Evolutionary conservation across 2,888 invertebrate species (phyloP), one percentile per base, ranked within the genome.

Genomic region (Beris morrisii): DNA sequence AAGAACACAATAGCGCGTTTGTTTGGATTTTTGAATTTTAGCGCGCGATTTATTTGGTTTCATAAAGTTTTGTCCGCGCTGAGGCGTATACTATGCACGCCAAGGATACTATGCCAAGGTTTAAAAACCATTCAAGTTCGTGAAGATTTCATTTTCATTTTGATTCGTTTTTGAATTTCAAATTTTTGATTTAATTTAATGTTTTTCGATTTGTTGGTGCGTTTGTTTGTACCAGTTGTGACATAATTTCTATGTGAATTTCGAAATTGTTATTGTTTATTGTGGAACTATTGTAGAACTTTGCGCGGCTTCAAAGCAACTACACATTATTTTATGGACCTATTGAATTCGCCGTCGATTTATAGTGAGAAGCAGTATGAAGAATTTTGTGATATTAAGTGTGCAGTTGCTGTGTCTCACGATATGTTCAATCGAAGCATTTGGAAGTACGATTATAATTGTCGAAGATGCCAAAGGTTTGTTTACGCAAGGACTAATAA

Each of bases 391-490:
- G 61, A 38, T 61, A 38, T 15, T 52, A 9, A 15, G 61, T 61
- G 61, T 61, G 50, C 50, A 61, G 52, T 52, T 61, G 22, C 28
- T 59, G 15, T 15, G 38, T 11, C 31, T 56, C 5, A 54, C 67
- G 15, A 64, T 65, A 44, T 69, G 54, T 50, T 48, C 31, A 22
- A 73, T 71, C 70, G 74, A 66, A 70, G 74, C 74, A 68, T 73
- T 73, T 70, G 73, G 76, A 69, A 79, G 79, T 72, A 79, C 80
- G 31, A 81, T 81, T 57, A 80, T 81, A 52, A 77, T 81, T 70
- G 79, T 81, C 66, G 81, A 81, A 71, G 81, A 81, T 77, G 80
- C 80, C 13, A 81, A 81, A 79, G 80, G 81, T 81, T 76, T 72
- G 69, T 53, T 46, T 22, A 22, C 22, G 22, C 22, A 22, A 22